Evolutionary conservation across 2,797 vertebrate genomes (phyloP).

Genomic region (Manis javanica): DNA sequence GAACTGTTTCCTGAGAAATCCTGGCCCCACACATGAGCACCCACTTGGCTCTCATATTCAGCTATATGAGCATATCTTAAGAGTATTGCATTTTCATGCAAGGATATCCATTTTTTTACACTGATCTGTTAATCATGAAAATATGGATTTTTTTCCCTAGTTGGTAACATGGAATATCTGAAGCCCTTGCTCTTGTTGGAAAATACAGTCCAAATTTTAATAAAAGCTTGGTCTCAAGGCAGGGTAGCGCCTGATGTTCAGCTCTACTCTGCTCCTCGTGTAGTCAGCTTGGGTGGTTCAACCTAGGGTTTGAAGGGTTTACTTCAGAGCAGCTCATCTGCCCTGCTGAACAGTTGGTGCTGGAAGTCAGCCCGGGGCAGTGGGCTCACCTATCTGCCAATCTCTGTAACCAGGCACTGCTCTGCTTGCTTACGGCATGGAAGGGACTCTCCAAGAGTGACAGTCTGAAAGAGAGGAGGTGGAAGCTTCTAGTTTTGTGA

Average conservation of each 20-base stretch:
- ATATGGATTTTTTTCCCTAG: not conserved
- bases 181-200: not conserved
- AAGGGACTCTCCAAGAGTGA: not conserved
- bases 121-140: not conserved
- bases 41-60: not conserved
- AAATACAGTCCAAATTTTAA: not conserved
- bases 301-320: fast-evolving
- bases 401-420: not conserved
- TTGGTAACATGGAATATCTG: not conserved
- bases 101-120: not conserved
- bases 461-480: not conserved
- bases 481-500: not conserved
- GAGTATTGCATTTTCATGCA: not conserved
- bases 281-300: not conserved
- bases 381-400: not conserved
- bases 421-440: fast-evolving
- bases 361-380: not conserved
- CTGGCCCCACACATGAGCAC: not conserved
- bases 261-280: not conserved
- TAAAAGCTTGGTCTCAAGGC: not conserved
- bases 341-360: too few species aligned
- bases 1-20: not conserved
- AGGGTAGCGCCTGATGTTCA: too few species aligned
- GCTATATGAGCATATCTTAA: not conserved
- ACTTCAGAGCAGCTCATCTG: too few species aligned